Evolutionary conservation across 2,888 invertebrate species (phyloP).

Genomic region (Nomada ferruginata): DNA sequence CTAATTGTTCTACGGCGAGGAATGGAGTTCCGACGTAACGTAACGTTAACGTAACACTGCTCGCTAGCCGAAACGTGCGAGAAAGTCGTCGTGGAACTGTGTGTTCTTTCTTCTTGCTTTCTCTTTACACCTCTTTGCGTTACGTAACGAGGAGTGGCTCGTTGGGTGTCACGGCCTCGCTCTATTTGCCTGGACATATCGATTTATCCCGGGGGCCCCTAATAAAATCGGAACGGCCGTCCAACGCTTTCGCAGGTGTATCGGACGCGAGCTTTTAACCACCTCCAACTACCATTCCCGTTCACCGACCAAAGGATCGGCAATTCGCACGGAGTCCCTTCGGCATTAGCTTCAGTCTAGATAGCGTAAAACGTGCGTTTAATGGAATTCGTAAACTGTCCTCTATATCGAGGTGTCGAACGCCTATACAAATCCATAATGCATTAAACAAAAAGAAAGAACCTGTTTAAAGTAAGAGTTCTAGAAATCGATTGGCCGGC

Average conservation of each 20-base stretch:
- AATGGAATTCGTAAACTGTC: not conserved
- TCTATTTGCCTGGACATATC: constrained; percentile 70
- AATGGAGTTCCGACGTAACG: constrained; percentile 47
- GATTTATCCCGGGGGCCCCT: constrained; percentile 26
- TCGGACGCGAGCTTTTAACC: not conserved
- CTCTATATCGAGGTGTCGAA: not conserved
- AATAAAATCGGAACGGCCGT: constrained; percentile 1
- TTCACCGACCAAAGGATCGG: not conserved
- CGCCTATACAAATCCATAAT: not conserved
- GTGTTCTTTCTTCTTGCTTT: constrained; percentile 80
- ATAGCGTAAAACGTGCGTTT: not conserved
- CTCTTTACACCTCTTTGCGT: constrained; percentile 75
- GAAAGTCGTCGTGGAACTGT: constrained; percentile 75
- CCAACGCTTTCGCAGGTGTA: constrained; percentile 11
- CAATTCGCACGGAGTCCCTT: not conserved
- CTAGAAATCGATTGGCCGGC: not conserved
- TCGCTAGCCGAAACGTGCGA: constrained; percentile 69
- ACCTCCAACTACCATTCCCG: not conserved
- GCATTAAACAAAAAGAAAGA: not conserved
- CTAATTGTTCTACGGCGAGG: constrained; percentile 40
- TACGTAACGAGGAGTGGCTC: constrained; percentile 79
- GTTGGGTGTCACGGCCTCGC: constrained; percentile 39
- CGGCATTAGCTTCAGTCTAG: not conserved
- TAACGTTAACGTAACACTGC: constrained; percentile 52
- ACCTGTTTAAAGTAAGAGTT: constrained; percentile 2